Evolutionary conservation across 1,140 invertebrate genomes (phyloP).

Genomic region (Oncopodura yosiiana): DNA sequence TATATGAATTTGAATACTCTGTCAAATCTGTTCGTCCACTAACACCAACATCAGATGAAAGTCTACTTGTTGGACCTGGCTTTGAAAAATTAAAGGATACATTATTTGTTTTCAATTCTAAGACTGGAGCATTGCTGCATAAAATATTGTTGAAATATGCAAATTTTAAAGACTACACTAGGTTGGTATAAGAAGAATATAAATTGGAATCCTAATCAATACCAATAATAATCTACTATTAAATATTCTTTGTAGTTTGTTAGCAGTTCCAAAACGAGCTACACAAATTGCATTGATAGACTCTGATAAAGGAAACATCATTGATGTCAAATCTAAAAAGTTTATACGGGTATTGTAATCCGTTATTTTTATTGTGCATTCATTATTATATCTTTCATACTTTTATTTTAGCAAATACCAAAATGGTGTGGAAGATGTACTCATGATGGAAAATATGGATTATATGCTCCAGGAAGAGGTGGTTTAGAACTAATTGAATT

Average conservation of each 20-base stretch:
- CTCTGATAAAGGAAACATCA: conserved; percentile 75
- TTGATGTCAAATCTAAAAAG: conserved; percentile 73
- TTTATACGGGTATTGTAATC: conserved; percentile 62
- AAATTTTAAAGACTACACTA: conserved; percentile 42
- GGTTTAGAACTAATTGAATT: conserved; percentile 83
- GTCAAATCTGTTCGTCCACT: conserved; percentile 60
- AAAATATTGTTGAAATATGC: conserved; percentile 59
- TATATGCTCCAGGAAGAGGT: conserved; percentile 85
- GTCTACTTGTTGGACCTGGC: conserved; percentile 63
- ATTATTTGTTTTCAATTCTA: conserved; percentile 69
- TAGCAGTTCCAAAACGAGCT: conserved; percentile 27
- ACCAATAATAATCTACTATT: too few relatives aligned
- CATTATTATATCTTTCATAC: too few relatives aligned
- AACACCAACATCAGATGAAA: conserved; percentile 69
- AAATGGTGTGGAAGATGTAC: conserved; percentile 77
- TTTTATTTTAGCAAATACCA: too few relatives aligned
- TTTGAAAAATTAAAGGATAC: conserved; percentile 78
- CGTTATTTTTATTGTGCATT: too few relatives aligned
- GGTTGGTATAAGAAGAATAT: too few relatives aligned
- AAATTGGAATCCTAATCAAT: too few relatives aligned
- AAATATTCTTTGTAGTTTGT: too few relatives aligned
- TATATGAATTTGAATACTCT: conserved; percentile 70
- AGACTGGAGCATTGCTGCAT: conserved; percentile 66
- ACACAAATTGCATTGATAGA: conserved; percentile 68
- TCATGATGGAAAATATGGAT: conserved; percentile 75